A percentile compares a stretch with the other conserved stretches of the same genome.
Conservation (phyloP, 2,888 invertebrate species). For the Caenorhabditis doughertyi region DNA sequence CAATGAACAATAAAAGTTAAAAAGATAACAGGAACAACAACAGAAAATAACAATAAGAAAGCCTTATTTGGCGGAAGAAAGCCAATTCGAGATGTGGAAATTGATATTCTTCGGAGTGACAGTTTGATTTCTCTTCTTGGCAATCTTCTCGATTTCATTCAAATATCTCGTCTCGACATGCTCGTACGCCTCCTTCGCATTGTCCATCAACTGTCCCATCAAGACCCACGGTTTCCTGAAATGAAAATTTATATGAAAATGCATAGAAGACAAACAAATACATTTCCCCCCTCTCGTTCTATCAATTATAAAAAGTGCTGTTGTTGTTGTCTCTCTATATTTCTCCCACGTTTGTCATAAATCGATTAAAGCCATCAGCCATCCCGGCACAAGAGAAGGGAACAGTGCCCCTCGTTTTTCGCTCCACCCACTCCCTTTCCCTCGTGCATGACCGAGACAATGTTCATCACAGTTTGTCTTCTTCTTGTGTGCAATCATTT, state of each 20-base stretch:
- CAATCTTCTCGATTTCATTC: slow-evolving; percentile 61
- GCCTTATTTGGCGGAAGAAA: slow-evolving; percentile 37
- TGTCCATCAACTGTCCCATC: slow-evolving; percentile 60
- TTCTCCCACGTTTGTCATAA: slow-evolving; percentile 17
- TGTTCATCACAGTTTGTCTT: not conserved
- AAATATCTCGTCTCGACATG: slow-evolving; percentile 67
- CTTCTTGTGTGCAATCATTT: slow-evolving; percentile 20
- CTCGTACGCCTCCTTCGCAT: slow-evolving; percentile 47
- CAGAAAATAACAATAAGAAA: not conserved
- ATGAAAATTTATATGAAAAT: not conserved
- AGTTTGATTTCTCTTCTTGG: slow-evolving; percentile 52
- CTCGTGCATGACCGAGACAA: not conserved
- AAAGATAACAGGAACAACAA: slow-evolving; percentile 13
- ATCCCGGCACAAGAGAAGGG: not conserved
- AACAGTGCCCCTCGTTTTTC: not conserved
- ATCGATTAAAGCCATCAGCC: slow-evolving; percentile 6
- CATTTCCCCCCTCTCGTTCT: not conserved
- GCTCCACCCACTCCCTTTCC: slow-evolving; percentile 11
- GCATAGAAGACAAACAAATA: not conserved
- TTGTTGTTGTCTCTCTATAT: not conserved
- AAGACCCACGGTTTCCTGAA: slow-evolving; percentile 68
- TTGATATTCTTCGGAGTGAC: slow-evolving; percentile 56
- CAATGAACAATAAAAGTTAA: slow-evolving; percentile 19
- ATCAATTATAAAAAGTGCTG: not conserved
- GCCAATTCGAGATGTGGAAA: slow-evolving; percentile 64